These are phyloP conservation scores for Podarcis siculus DNA, from an alignment of 2,797 vertebrate species.

Conservation along the genomic window DNA sequence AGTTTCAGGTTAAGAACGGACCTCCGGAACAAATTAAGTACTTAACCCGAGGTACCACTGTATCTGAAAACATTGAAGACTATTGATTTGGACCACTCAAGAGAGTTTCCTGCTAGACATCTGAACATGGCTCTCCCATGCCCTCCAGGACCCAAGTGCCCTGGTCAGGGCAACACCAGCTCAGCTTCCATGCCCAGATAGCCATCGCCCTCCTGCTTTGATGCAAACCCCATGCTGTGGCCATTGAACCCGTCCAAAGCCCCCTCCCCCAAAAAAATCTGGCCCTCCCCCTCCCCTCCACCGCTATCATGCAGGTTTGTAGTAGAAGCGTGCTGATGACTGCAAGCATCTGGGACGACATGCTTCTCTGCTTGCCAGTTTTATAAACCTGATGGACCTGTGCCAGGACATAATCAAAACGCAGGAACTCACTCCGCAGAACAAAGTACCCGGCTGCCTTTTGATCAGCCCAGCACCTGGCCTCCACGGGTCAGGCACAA, in stretches of 20 bases:
- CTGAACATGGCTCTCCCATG: not conserved
- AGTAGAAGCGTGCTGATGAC: not conserved
- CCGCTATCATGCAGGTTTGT: not conserved
- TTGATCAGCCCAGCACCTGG: slow-evolving; percentile 37
- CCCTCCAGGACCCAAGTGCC: not conserved
- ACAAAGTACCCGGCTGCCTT: slow-evolving; percentile 21
- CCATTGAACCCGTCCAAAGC: not conserved
- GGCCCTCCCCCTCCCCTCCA: not conserved
- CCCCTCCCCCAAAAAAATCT: too few relatives aligned
- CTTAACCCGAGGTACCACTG: too few relatives aligned
- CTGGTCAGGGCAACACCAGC: not conserved
- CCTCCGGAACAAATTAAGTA: too few relatives aligned
- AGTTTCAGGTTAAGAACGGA: too few relatives aligned
- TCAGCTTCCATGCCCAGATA: not conserved
- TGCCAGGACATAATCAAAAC: slow-evolving; percentile 42
- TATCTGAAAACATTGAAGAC: too few relatives aligned
- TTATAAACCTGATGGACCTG: slow-evolving; percentile 24
- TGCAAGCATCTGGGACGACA: slow-evolving; percentile 5
- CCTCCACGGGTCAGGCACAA: slow-evolving; percentile 6
- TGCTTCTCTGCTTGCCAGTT: not conserved
- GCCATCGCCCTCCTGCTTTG: not conserved
- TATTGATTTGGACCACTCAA: too few relatives aligned
- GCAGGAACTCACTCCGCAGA: slow-evolving; percentile 18
- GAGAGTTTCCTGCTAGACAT: not conserved
- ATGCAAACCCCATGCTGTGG: not conserved